Evolutionary conservation across 2,888 invertebrate species (phyloP), one percentile per base, ranked within the genome.

Genomic region (Tupiocoris notatus): DNA sequence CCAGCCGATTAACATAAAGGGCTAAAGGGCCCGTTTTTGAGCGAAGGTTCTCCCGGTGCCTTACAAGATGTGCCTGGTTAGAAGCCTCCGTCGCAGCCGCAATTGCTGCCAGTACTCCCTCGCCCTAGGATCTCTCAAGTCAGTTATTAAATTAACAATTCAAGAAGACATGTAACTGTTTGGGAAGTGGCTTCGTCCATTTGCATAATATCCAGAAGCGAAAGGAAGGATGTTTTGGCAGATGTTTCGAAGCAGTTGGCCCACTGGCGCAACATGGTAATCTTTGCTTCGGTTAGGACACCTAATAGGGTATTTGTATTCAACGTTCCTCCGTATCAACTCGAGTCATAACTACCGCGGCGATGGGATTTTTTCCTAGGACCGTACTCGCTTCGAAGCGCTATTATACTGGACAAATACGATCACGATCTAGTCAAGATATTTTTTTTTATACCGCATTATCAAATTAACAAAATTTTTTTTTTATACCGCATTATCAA

Each of bases 111-210:
- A n/a, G n/a, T n/a, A n/a, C n/a, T n/a, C 70, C 63, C 39, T 7
- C 39, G 12, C 39, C 39, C 39, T n/a, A 39, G 39, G 39, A 39
- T 39, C 73, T 20, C 39, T 21, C 58, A 59, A 65, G 58, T 65
- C 73, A 20, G 77, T 77, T 77, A 77, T 77, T 77, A 77, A 77
- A 77, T 77, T 77, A 77, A 77, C 77, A 77, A 77, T 77, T 77
- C 77, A 77, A 77, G 77, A 77, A 77, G 77, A 77, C 77, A 73
- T 77, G 77, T 73, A 73, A 77, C 77, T 59, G 73, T 66, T 73
- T 39, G 39, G 77, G 77, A 67, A 70, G 61, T 70, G 54, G 68
- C 68, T 18, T 57, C 66, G 70, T 61, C 59, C 66, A 70, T 76
- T 76, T 76, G 76, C 76, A 76, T 76, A 76, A 76, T 76, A 70